These are phyloP conservation scores for Caranx melampygus DNA, from an alignment of 2,113 vertebrate species.

Conservation along the genomic window DNA sequence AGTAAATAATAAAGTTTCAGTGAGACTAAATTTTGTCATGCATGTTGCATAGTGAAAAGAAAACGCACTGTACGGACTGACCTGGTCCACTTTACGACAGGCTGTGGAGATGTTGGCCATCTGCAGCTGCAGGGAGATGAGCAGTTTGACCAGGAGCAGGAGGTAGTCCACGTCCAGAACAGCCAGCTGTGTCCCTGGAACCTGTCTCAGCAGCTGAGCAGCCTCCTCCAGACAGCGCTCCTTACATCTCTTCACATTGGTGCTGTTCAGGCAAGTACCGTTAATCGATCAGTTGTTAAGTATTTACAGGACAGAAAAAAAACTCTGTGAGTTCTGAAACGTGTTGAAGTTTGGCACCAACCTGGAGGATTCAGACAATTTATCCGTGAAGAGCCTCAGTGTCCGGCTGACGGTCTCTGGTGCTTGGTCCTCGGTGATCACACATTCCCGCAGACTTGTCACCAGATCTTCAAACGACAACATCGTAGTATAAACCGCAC, in stretches of 20 bases:
- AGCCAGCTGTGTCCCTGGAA: slow-evolving; percentile 71
- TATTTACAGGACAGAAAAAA: neutral
- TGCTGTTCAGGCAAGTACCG: slow-evolving; percentile 71
- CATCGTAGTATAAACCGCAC: slow-evolving; percentile 29
- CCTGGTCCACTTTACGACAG: slow-evolving; percentile 91
- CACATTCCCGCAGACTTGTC: slow-evolving; percentile 48
- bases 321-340: neutral
- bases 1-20: neutral
- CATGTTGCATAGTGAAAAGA: neutral
- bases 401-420: slow-evolving; percentile 33
- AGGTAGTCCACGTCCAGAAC: slow-evolving; percentile 55
- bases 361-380: slow-evolving; percentile 79
- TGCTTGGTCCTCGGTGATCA: slow-evolving; percentile 36
- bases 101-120: slow-evolving; percentile 81
- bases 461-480: slow-evolving; percentile 65
- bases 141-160: slow-evolving; percentile 79
- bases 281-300: neutral
- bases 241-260: slow-evolving; percentile 82
- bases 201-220: slow-evolving; percentile 70
- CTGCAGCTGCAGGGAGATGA: slow-evolving; percentile 87
- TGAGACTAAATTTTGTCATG: neutral
- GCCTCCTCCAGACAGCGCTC: slow-evolving; percentile 88
- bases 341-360: slow-evolving; percentile 37
- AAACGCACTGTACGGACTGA: slow-evolving; percentile 43
- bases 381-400: slow-evolving; percentile 64